Conservation (phyloP, 2,797 vertebrate species). For the Molossus alvarezi region DNA sequence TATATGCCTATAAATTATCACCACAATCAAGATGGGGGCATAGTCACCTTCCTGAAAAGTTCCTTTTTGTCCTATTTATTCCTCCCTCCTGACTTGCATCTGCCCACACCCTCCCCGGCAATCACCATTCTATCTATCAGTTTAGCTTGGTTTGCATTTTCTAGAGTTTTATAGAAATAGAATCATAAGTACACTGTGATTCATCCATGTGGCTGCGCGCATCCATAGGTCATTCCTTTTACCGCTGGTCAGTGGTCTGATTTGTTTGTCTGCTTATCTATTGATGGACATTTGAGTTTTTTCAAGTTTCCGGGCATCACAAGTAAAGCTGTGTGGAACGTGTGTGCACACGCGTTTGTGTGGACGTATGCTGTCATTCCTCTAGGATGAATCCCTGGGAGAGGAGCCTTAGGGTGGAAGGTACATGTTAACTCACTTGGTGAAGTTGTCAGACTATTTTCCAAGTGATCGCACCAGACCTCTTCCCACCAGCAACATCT, state of each 20-base stretch:
- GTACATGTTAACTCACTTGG: background rate
- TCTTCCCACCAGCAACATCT: background rate
- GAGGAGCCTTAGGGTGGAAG: background rate
- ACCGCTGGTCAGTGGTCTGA: background rate
- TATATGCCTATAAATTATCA: background rate
- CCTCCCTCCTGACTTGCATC: background rate
- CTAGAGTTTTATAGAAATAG: background rate
- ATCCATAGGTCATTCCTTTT: background rate
- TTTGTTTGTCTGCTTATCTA: background rate
- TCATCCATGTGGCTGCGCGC: no score
- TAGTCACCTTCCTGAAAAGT: background rate
- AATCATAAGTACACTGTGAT: background rate
- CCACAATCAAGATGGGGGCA: background rate
- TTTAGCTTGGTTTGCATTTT: background rate
- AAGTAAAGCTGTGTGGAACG: background rate
- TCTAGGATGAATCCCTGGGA: background rate
- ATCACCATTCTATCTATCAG: background rate
- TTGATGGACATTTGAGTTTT: background rate
- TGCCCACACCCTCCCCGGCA: background rate
- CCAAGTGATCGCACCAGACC: background rate
- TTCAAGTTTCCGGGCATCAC: background rate
- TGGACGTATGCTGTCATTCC: background rate
- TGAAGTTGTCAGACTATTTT: background rate
- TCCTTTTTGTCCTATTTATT: background rate
- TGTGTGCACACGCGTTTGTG: background rate